Conservation (phyloP, 2,113 vertebrate genomes). For the Perca fluviatilis region DNA sequence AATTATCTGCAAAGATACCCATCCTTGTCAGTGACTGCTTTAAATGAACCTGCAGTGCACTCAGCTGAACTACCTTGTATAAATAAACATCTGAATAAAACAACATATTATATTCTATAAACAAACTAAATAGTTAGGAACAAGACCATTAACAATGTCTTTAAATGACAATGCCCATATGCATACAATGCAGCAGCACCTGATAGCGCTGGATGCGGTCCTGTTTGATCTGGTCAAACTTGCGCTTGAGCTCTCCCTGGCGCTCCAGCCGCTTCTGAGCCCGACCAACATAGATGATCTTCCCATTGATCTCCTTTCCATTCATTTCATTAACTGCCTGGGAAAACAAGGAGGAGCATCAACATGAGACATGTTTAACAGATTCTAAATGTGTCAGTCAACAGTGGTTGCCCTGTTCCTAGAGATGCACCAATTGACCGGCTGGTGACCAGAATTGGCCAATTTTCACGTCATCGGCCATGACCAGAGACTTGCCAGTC, state of each 20-base stretch:
- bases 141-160: background rate
- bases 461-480: too few relatives aligned
- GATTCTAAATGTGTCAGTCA: background rate
- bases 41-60: too few relatives aligned
- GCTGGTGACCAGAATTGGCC: too few relatives aligned
- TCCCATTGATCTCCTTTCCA: constrained; percentile 91
- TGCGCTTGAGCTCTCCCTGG: constrained; percentile 93
- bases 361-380: background rate
- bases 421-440: too few relatives aligned
- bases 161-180: background rate
- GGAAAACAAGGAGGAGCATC: background rate
- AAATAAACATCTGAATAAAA: background rate
- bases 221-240: constrained; percentile 95
- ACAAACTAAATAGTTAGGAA: background rate
- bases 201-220: constrained; percentile 93
- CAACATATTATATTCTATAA: background rate
- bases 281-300: constrained; percentile 90
- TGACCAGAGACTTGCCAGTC: too few relatives aligned
- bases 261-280: constrained; percentile 96
- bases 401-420: too few relatives aligned
- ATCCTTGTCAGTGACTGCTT: too few relatives aligned
- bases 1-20: too few relatives aligned
- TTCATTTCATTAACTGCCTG: constrained; percentile 96
- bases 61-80: background rate
- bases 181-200: constrained; percentile 79